These are phyloP conservation scores for Euplagia quadripunctaria DNA, from an alignment of 2,888 invertebrate species.

Conservation along the genomic window DNA sequence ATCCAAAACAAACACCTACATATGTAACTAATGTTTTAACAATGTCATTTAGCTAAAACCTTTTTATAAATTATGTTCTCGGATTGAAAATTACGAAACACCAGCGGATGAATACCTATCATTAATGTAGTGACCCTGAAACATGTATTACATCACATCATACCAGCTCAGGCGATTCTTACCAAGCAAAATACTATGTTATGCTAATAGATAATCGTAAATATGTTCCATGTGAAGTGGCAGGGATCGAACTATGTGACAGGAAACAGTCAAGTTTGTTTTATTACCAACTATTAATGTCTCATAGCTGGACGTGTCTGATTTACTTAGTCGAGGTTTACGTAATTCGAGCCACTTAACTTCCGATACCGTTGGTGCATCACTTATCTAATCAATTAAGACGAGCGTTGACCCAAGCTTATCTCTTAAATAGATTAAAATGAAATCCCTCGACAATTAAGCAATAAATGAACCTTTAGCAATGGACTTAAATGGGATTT, in stretches of 20 bases:
- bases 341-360: conserved; percentile 56
- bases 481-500: conserved; percentile 32
- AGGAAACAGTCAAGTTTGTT: conserved; percentile 78
- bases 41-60: conserved; percentile 19
- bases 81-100: conserved; percentile 31
- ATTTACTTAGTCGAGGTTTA: conserved; percentile 68
- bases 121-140: conserved; percentile 34
- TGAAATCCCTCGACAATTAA: conserved; percentile 33
- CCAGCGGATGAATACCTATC: conserved; percentile 26
- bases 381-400: conserved; percentile 63
- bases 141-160: conserved; percentile 42
- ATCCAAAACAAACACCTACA: conserved; percentile 25
- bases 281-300: conserved; percentile 79
- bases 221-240: conserved; percentile 61
- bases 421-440: conserved; percentile 41
- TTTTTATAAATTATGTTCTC: conserved; percentile 6
- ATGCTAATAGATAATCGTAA: conserved; percentile 67
- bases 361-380: conserved; percentile 58
- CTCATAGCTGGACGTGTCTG: conserved; percentile 68
- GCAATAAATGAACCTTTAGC: conserved; percentile 36
- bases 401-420: conserved; percentile 54
- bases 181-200: conserved; percentile 49
- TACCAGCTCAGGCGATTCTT: conserved; percentile 30
- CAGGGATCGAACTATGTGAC: conserved; percentile 71
- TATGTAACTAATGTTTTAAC: conserved; percentile 1